A percentile compares a stretch with the other conserved stretches of the same genome.
phyloP scores from a whole-genome alignment of 2,797 vertebrate genomes.

The Otus scops region DNA sequence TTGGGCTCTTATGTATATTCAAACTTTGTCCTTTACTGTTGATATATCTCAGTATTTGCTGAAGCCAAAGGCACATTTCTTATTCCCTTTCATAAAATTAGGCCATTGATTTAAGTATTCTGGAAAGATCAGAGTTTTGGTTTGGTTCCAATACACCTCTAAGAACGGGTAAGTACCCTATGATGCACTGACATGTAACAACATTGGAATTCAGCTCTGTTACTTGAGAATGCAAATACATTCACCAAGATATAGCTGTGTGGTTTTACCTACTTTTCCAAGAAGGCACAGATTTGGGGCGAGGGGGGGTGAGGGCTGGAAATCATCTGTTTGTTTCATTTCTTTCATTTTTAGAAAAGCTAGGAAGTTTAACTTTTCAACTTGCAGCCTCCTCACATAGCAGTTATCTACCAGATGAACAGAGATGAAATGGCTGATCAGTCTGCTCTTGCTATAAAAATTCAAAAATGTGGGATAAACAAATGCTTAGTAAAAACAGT shows the following conservation, averaged over 20 bases:
- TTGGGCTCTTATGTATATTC: neutral
- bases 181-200: neutral
- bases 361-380: neutral
- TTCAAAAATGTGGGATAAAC: neutral
- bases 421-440: neutral
- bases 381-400: neutral
- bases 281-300: neutral
- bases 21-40: neutral
- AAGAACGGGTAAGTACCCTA: neutral
- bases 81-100: neutral
- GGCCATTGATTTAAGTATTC: neutral
- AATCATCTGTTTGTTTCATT: neutral
- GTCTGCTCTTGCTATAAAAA: neutral
- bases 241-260: neutral
- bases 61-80: neutral
- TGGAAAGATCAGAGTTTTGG: neutral
- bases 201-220: neutral
- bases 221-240: neutral
- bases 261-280: neutral
- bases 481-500: neutral
- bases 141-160: neutral
- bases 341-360: conserved; percentile 1
- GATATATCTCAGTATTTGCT: neutral
- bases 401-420: neutral
- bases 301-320: no score